These are phyloP conservation scores for Corythaixoides concolor DNA, from an alignment of 2,113 vertebrate genomes.

Conservation along the genomic window DNA sequence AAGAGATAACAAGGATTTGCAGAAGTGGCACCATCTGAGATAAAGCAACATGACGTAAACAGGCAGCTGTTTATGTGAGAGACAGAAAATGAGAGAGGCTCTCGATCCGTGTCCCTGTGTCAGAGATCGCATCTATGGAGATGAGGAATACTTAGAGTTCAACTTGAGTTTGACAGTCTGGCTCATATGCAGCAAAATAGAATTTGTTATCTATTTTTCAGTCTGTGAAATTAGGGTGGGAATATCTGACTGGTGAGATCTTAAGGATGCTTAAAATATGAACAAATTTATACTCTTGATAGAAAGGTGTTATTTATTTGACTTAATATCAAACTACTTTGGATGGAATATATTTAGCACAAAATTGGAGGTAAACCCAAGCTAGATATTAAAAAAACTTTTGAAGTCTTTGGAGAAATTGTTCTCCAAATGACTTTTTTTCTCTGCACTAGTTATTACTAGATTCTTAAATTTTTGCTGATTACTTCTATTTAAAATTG, in stretches of 20 bases:
- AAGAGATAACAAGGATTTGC: conserved; percentile 55
- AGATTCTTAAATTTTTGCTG: not conserved
- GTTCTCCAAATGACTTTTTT: not conserved
- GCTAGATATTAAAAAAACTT: not conserved
- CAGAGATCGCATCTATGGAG: not conserved
- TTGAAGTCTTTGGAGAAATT: not conserved
- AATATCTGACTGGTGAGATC: not conserved
- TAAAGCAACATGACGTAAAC: not conserved
- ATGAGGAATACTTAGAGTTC: not conserved
- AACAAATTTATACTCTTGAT: not conserved
- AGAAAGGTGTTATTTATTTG: not conserved
- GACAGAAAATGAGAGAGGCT: not conserved
- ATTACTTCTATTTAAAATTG: not conserved
- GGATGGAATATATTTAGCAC: not conserved
- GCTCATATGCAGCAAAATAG: not conserved
- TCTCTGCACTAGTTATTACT: not conserved
- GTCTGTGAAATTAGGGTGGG: not conserved
- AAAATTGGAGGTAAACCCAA: not conserved
- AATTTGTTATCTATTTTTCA: not conserved
- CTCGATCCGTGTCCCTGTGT: not conserved
- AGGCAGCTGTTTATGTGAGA: not conserved
- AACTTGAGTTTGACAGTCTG: not conserved
- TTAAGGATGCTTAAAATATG: not conserved
- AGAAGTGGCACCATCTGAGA: not conserved
- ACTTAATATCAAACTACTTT: not conserved